These are phyloP conservation scores for Andrena fulva DNA, from an alignment of 2,888 invertebrate genomes.

Conservation along the genomic window DNA sequence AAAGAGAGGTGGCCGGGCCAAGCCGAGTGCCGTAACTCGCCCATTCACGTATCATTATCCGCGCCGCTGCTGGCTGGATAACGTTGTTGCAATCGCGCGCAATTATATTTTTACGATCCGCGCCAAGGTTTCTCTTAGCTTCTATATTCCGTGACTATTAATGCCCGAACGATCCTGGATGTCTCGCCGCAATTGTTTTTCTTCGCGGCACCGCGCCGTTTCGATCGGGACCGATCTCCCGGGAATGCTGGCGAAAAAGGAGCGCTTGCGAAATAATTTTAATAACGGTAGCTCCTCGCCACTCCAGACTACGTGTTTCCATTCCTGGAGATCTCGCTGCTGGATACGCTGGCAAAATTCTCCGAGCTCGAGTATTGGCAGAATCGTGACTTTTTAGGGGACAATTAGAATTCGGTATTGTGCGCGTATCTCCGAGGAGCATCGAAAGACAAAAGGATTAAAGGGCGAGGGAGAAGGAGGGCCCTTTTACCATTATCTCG, in stretches of 20 bases:
- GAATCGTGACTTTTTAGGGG: background rate
- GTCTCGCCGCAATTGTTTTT: constrained; percentile 47
- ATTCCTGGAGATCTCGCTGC: background rate
- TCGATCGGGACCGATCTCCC: constrained; percentile 38
- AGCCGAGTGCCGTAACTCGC: constrained; percentile 73
- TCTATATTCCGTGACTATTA: constrained; percentile 73
- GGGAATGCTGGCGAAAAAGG: constrained; percentile 19
- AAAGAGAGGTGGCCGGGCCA: constrained; percentile 63
- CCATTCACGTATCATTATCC: constrained; percentile 83
- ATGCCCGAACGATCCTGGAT: constrained; percentile 50
- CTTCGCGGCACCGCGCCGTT: constrained; percentile 13
- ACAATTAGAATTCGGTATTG: too few relatives aligned
- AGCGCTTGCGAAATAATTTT: constrained; percentile 32
- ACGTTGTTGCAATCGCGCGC: constrained; percentile 82
- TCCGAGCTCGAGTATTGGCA: background rate
- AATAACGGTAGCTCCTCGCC: constrained; percentile 30
- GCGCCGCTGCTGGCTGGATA: constrained; percentile 77
- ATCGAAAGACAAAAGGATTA: constrained; percentile 32
- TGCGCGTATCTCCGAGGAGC: background rate
- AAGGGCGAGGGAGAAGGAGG: constrained; percentile 2
- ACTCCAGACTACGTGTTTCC: background rate
- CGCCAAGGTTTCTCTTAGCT: constrained; percentile 72
- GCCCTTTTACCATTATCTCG: constrained; percentile 53
- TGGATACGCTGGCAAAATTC: background rate
- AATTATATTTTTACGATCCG: constrained; percentile 81